phyloP scores from a whole-genome alignment of 2,113 vertebrate genomes.

The Ginglymostoma cirratum region DNA sequence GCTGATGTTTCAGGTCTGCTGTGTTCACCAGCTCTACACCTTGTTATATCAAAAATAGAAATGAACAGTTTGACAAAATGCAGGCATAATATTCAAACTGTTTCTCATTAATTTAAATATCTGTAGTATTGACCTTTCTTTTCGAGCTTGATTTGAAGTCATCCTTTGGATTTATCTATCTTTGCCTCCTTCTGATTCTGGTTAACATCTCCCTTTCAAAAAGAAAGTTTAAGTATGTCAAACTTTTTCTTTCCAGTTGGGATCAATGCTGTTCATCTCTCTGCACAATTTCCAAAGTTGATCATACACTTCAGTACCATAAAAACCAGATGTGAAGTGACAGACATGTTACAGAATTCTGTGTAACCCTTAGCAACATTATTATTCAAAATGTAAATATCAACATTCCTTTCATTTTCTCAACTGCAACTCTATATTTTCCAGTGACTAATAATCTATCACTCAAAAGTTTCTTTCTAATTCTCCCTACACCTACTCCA shows the following conservation, averaged over 20 bases:
- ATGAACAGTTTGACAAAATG: neutral
- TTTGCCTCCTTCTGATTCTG: neutral
- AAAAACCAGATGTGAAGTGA: neutral
- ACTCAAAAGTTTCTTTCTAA: neutral
- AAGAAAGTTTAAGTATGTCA: neutral
- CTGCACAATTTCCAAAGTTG: neutral
- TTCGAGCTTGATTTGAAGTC: neutral
- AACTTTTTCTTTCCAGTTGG: neutral
- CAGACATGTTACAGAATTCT: neutral
- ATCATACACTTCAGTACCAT: neutral
- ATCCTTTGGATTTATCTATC: neutral
- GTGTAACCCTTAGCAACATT: neutral
- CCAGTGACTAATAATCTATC: neutral
- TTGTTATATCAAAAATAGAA: neutral
- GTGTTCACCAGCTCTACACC: no score
- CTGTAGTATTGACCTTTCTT: neutral
- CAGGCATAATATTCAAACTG: neutral
- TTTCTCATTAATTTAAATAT: neutral
- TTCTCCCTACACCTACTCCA: neutral
- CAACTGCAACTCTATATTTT: neutral
- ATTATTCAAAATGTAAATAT: neutral
- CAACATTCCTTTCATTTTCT: neutral
- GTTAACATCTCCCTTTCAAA: neutral
- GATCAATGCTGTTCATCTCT: neutral
- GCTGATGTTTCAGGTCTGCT: no score